Conservation (phyloP, 2,888 invertebrate genomes). For the Orthonevra nobilis region DNA sequence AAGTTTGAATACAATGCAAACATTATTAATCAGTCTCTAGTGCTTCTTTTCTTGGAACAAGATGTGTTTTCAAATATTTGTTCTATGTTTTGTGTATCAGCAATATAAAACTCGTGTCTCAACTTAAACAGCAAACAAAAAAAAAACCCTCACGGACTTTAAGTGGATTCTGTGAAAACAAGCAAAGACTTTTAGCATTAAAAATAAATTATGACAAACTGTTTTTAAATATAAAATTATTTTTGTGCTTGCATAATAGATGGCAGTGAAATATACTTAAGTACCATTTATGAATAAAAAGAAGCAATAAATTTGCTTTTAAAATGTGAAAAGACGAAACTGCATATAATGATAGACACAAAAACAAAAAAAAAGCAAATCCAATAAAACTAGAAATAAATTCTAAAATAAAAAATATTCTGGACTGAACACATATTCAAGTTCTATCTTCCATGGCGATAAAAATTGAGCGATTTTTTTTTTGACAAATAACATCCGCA, state of each 20-base stretch:
- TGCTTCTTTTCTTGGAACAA: conserved; percentile 2
- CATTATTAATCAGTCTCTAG: not conserved
- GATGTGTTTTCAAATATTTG: conserved; percentile 9
- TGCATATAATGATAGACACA: not conserved
- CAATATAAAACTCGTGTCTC: not conserved
- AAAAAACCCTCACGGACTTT: not conserved
- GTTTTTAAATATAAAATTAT: conserved; percentile 20
- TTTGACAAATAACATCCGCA: conserved; percentile 34
- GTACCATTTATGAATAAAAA: conserved; percentile 4
- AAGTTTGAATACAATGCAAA: no score
- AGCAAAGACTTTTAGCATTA: conserved; percentile 4
- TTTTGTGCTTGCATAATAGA: conserved; percentile 44
- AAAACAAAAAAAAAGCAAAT: conserved; percentile 14
- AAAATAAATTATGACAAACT: conserved; percentile 34
- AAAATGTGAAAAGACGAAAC: not conserved
- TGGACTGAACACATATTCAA: conserved; percentile 6
- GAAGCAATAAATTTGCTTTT: conserved; percentile 17
- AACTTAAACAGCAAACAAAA: not conserved
- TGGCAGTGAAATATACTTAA: conserved; percentile 25
- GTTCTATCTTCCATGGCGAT: not conserved
- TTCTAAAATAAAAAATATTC: not conserved
- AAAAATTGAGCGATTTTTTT: not conserved
- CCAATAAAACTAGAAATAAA: not conserved
- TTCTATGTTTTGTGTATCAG: conserved; percentile 30
- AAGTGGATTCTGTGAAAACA: conserved; percentile 33